Evolutionary conservation across 1,140 invertebrate genomes (phyloP), one percentile per base, ranked within the genome.

Genomic region (Pomacea maculata): DNA sequence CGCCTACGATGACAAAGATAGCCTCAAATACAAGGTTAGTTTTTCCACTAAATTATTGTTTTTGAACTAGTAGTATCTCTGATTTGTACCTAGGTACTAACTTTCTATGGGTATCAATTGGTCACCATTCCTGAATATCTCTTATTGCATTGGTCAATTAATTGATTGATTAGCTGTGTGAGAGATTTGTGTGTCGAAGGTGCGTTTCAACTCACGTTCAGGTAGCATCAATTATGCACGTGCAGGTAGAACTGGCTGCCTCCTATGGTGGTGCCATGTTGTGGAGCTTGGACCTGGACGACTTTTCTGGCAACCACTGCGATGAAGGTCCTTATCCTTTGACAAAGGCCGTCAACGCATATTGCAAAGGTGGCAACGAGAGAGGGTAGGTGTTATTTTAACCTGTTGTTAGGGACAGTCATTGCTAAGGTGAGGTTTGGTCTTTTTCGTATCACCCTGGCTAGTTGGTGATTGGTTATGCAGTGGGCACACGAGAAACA

Each of bases 231-330:
- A 93, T 99, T 45, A 0, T 45, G 34, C 34, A 45, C 67, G 97
- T 97, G 87, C 94, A 95, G 68, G 95, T 95, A 79, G 95, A 95
- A 29, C 6, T 45, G 34, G 34, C 34, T 45, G 3, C 3, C 34
- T 4, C 34, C 34, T 98, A 95, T 87, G 97, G 95, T 63, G 98
- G 98, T 15, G 97, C 97, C 52, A 98, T 99, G 96, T 95, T 97
- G 0, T 99, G 97, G 97, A 97, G 96, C 0, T 93, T 98, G 0
- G 97, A 98, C 86, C 97, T 99, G 96, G 98, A 99, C 86, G 97
- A 99, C 91, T 99, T 98, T 92, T 92, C 94, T 81, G 97, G 96
- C 34, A 93, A 93, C 34, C 57, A 55, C 63, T 98, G 97, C 88
- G 96, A 96, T 45, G 95, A 94, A 72, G 96, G 95, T 54, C 96